Evolutionary conservation across 2,797 vertebrate species (phyloP).

Genomic region (Acrossocheilus fasciatus): DNA sequence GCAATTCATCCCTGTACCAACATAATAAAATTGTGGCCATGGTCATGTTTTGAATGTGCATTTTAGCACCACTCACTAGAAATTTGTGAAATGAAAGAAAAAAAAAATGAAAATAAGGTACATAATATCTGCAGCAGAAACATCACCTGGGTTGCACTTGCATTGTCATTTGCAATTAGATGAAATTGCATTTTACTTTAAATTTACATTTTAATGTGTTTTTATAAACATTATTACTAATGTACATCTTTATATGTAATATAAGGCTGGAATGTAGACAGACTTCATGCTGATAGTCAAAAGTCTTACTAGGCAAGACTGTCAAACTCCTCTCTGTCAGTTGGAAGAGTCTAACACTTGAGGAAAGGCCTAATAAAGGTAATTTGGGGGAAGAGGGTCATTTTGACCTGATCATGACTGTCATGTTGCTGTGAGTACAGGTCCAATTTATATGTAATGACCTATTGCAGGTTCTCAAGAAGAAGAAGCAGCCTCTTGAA

Average conservation of each 20-base stretch:
- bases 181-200: neutral
- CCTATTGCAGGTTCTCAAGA: constrained; percentile 2
- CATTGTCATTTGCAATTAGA: neutral
- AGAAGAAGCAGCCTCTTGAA: neutral
- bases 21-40: too few relatives aligned
- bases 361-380: neutral
- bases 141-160: neutral
- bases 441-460: neutral
- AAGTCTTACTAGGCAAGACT: neutral
- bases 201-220: neutral
- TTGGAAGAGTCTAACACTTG: constrained; percentile 2
- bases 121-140: too few relatives aligned
- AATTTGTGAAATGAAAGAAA: too few relatives aligned
- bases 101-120: too few relatives aligned
- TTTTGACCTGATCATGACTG: neutral
- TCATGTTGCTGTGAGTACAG: neutral
- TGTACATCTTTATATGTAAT: neutral
- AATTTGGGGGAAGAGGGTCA: neutral
- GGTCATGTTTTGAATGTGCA: too few relatives aligned
- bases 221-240: neutral
- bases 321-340: neutral
- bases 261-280: neutral
- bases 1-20: too few relatives aligned
- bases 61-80: too few relatives aligned
- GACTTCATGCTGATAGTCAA: constrained; percentile 2